Conservation (phyloP, 2,888 invertebrate genomes). For the Leptura quadrifasciata region DNA sequence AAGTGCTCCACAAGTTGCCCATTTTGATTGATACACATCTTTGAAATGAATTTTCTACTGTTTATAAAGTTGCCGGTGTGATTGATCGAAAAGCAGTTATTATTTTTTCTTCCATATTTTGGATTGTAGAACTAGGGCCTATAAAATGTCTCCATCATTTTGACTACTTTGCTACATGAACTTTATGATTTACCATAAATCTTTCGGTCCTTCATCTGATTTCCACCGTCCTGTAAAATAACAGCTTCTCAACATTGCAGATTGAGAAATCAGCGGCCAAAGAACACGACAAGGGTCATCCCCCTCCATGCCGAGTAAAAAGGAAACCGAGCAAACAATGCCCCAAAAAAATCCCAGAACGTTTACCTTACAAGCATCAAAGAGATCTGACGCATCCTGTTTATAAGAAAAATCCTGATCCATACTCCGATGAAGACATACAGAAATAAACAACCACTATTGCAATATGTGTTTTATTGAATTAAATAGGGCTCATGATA, state of each 20-base stretch:
- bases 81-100: too few relatives aligned
- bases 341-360: constrained; percentile 31
- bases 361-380: constrained; percentile 33
- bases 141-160: too few relatives aligned
- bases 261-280: not conserved
- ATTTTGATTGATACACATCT: too few relatives aligned
- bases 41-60: too few relatives aligned
- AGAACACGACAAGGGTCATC: constrained; percentile 48
- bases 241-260: not conserved
- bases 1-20: too few relatives aligned
- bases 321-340: constrained; percentile 37
- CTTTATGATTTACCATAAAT: too few relatives aligned
- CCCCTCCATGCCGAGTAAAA: constrained; percentile 45
- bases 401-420: constrained; percentile 38
- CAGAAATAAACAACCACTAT: not conserved
- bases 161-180: too few relatives aligned
- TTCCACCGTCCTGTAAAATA: too few relatives aligned
- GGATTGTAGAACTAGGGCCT: too few relatives aligned
- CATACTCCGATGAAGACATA: constrained; percentile 41
- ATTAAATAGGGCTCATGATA: not conserved
- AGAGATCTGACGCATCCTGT: constrained; percentile 45
- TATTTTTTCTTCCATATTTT: too few relatives aligned
- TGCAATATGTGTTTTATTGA: not conserved
- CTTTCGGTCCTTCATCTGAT: too few relatives aligned
- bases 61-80: too few relatives aligned